Percentiles rank a stretch among this genome's conserved stretches.
phyloP scores from a whole-genome alignment of 2,888 invertebrate species.

The Xylocampa areola region DNA sequence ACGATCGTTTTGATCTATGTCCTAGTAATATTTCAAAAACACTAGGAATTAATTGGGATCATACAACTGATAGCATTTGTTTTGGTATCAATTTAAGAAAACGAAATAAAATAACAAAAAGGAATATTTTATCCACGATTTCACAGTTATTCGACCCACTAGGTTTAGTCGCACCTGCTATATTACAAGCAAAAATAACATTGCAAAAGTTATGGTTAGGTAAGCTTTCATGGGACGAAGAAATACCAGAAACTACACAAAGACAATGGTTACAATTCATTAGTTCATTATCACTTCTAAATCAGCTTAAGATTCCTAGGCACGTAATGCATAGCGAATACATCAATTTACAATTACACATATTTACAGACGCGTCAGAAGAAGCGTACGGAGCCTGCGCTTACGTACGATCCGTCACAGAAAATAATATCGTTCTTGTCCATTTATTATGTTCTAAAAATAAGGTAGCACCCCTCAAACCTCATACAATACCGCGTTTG shows the following conservation, averaged over 20 bases:
- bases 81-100: neutral
- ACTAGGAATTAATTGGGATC: neutral
- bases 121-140: too few relatives aligned
- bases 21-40: constrained; percentile 1
- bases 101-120: too few relatives aligned
- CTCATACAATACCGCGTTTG: too few relatives aligned
- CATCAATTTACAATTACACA: neutral
- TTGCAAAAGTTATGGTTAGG: neutral
- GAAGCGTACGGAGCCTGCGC: too few relatives aligned
- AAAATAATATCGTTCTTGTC: neutral
- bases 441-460: constrained; percentile 1
- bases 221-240: neutral
- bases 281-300: neutral
- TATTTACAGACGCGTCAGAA: too few relatives aligned
- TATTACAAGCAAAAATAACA: constrained; percentile 1
- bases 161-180: neutral
- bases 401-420: too few relatives aligned
- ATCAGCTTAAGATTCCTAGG: neutral
- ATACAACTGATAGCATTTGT: constrained; percentile 1
- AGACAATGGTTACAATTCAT: neutral
- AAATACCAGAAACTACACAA: neutral
- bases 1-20: constrained; percentile 1
- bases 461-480: neutral
- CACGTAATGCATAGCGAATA: neutral
- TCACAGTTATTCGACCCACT: too few relatives aligned